These are phyloP conservation scores for Microcaecilia unicolor DNA, from an alignment of 2,797 vertebrate genomes.

Conservation along the genomic window DNA sequence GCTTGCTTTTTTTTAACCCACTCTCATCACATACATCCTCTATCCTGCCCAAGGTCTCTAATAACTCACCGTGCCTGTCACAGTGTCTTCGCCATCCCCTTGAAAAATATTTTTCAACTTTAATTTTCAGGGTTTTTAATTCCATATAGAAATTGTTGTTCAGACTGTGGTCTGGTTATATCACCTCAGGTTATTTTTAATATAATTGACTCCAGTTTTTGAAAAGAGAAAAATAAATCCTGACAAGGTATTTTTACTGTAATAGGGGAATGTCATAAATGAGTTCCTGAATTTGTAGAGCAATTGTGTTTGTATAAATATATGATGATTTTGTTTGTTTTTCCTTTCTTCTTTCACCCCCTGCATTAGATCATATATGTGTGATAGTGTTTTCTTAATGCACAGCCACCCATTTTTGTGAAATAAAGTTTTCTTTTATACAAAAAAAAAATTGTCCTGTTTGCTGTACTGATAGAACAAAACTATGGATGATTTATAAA, in stretches of 20 bases:
- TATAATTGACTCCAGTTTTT: slow-evolving; percentile 23
- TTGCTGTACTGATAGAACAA: no score
- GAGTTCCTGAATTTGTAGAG: slow-evolving; percentile 15
- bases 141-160: slow-evolving; percentile 27
- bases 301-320: slow-evolving; percentile 25
- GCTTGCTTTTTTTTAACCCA: no score
- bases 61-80: slow-evolving; percentile 15
- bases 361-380: slow-evolving; percentile 20
- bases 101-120: no score
- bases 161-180: slow-evolving; percentile 31
- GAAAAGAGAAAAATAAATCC: slow-evolving; percentile 24
- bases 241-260: slow-evolving; percentile 36
- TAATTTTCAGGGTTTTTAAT: slow-evolving; percentile 6
- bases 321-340: slow-evolving; percentile 19
- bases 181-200: slow-evolving; percentile 55
- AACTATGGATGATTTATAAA: no score
- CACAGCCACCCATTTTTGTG: slow-evolving; percentile 38
- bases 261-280: slow-evolving; percentile 17
- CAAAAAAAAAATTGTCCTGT: slow-evolving; percentile 21
- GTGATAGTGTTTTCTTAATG: slow-evolving; percentile 35
- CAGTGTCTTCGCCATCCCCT: slow-evolving; percentile 13
- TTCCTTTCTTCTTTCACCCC: slow-evolving; percentile 2
- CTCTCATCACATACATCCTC: no score
- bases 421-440: slow-evolving; percentile 50
- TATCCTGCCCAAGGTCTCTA: no score